Evolutionary conservation across 2,113 vertebrate species (phyloP), one percentile per base, ranked within the genome.

Genomic region (Suncus etruscus): DNA sequence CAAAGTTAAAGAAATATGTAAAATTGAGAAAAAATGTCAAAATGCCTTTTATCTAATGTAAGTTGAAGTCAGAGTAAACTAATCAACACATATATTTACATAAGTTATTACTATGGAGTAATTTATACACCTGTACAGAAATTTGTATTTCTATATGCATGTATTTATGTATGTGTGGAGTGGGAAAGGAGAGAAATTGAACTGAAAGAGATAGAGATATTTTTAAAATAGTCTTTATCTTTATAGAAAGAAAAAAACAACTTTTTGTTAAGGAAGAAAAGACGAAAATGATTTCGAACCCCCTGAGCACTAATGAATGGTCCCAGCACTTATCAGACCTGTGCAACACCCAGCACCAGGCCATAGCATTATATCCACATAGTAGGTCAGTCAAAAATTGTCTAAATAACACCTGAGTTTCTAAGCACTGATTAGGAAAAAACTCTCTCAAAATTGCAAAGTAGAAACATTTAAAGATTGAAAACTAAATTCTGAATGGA

Each of bases 11-110:
- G 18, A 74, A 79, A 14, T 6, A 22, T 12, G 14, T 6, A 8
- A 87, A 75, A 87, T 15, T 79, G n/a, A 82, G 66, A 85, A 77
- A 83, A 8, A 58, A 75, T 77, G 77, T 76, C 14, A 6, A 24
- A 29, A 47, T 65, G 6, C 11, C 79, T 65, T 58, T 61, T 72
- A 80, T 80, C 51, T 54, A 54, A 10, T 54, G 51, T 15, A 54
- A 54, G 51, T 54, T 54, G 51, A 4, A 54, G 4, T 58, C 10
- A 16, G 54, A 58, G 54, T 16, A 58, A 58, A 18, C 14, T 58
- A 58, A 58, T 18, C 10, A 58, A 18, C 47, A 29, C 27, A 8
- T 66, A 29, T 29, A 18, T 65, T 22, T 75, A 29, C 31, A 65
- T 47, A 66, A 22, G 39, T 10, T 72, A 51, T 68, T 15, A 73